Evolutionary conservation across 1,140 invertebrate species (phyloP), one percentile per base, ranked within the genome.

Genomic region (Triops cancriformis): DNA sequence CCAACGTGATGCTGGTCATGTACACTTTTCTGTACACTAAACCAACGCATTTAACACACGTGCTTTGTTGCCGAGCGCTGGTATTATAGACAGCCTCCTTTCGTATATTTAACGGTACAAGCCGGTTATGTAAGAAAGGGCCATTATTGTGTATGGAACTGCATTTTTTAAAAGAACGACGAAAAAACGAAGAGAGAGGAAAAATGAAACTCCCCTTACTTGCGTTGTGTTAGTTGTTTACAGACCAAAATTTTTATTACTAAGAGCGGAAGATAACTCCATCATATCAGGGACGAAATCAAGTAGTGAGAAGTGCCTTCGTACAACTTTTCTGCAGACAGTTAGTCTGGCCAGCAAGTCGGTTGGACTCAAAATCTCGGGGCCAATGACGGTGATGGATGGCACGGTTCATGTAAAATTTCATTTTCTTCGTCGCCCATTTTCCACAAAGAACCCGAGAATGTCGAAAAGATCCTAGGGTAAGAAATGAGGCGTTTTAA

Each of bases 301-400:
- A 64, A 64, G 51, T 64, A 23, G 51, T 64, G 51, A 14, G 14
- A 64, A 64, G 23, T 64, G 51, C 51, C 23, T 64, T 64, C 23
- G 18, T 64, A 23, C 18, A 64, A 14, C 51, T 18, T 64, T 64
- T 64, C 51, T 64, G 51, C 14, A 64, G 23, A 1, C 6, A 23
- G 10, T 64, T 23, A 6, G 51, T 64, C 51, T 64, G 51, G 18
- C 14, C 10, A 64, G 51, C 51, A 64, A 64, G 51, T 14, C 51
- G 10, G 14, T 64, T 18, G 51, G 51, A 37, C 31, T 64, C 18
- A 64, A 45, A n/a, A n/a, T 9, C 23, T 64, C 51, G 14, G 51
- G 51, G n/a, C 51, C 10, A 64, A 64, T 64, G 51, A 64, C 51
- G 14, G 51, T 64, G 51, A 64, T 64, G 51, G 51, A 64, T 64